A percentile compares a stretch with the other conserved stretches of the same genome.
These are phyloP conservation scores for Neoniphon sammara DNA, from an alignment of 2,797 vertebrate genomes.

Conservation along the genomic window DNA sequence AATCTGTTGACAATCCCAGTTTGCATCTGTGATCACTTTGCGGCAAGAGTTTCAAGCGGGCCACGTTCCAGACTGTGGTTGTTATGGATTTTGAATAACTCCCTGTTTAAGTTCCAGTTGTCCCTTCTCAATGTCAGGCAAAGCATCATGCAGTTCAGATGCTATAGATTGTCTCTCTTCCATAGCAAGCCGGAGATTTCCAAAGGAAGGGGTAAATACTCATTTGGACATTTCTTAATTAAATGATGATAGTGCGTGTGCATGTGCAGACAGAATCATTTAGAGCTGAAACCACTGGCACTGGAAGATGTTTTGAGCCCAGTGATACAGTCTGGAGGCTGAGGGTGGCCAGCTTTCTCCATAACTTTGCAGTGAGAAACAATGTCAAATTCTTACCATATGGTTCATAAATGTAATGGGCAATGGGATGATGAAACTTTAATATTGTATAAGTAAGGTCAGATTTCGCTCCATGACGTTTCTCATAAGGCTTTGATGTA, in stretches of 20 bases:
- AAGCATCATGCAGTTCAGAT: slow-evolving; percentile 8
- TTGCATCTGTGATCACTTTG: slow-evolving; percentile 79
- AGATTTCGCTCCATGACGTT: slow-evolving; percentile 11
- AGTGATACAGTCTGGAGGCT: neutral
- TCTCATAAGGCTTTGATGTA: slow-evolving; percentile 10
- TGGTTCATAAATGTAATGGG: slow-evolving; percentile 16
- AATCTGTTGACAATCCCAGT: slow-evolving; percentile 44
- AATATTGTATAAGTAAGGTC: neutral
- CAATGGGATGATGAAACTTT: slow-evolving; percentile 5
- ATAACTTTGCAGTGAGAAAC: neutral
- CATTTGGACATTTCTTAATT: slow-evolving; percentile 1
- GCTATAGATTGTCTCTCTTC: slow-evolving; percentile 1
- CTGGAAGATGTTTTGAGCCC: neutral
- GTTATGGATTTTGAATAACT: slow-evolving; percentile 45
- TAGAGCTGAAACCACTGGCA: neutral
- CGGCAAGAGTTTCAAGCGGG: slow-evolving; percentile 63
- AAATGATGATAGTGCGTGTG: neutral
- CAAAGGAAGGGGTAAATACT: neutral
- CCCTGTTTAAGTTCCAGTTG: slow-evolving; percentile 56
- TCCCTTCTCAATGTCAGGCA: slow-evolving; percentile 32
- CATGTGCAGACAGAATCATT: slow-evolving; percentile 2
- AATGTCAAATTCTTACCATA: slow-evolving; percentile 7
- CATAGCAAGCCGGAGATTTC: neutral
- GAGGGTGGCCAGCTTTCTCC: neutral
- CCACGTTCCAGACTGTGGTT: slow-evolving; percentile 53